These are phyloP conservation scores for Piezodorus guildinii DNA, from an alignment of 1,140 invertebrate species.

Conservation along the genomic window DNA sequence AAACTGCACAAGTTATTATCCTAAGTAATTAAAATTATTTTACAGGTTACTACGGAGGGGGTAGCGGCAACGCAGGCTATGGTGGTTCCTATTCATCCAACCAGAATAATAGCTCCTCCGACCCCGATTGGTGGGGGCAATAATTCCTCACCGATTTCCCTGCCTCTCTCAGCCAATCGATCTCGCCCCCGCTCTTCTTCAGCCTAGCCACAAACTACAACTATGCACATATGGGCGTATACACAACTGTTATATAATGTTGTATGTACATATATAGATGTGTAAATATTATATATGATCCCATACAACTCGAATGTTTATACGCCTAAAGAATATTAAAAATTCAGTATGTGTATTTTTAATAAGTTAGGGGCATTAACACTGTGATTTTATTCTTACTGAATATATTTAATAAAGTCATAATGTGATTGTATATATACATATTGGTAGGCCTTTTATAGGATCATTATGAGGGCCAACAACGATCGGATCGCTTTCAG, in stretches of 20 bases:
- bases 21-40: background rate
- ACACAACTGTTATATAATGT: too few species aligned
- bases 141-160: background rate
- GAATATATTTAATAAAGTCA: slow-evolving; percentile 17
- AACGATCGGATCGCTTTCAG: background rate
- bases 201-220: background rate
- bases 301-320: too few species aligned
- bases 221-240: too few species aligned
- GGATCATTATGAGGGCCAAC: background rate
- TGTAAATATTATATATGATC: too few species aligned
- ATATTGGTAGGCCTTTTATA: background rate
- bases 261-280: too few species aligned
- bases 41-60: slow-evolving; percentile 22
- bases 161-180: slow-evolving; percentile 23
- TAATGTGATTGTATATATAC: slow-evolving; percentile 13
- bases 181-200: slow-evolving; percentile 14
- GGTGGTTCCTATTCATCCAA: slow-evolving; percentile 21
- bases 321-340: slow-evolving; percentile 12
- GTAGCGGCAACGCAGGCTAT: slow-evolving; percentile 12
- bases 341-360: background rate
- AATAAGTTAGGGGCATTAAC: slow-evolving; percentile 25
- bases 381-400: slow-evolving; percentile 24
- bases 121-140: slow-evolving; percentile 20
- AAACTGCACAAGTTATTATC: too few species aligned
- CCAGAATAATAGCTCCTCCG: slow-evolving; percentile 1